Base-by-base conservation (phyloP, 2,113 vertebrate species). In the Pachypanchax playfairii region DNA sequence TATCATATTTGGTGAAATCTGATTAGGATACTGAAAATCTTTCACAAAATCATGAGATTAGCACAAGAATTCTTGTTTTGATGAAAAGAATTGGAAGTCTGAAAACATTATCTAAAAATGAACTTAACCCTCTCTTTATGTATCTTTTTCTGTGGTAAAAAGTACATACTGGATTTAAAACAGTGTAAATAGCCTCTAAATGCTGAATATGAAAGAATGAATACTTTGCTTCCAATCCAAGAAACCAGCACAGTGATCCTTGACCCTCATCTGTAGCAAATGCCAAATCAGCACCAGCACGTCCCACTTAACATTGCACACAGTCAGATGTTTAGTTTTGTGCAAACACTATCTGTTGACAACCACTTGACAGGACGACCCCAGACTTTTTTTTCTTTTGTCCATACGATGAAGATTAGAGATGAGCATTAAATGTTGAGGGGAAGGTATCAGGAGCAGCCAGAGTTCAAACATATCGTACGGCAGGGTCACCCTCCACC, bases 351-450 rank as follows among this genome's bases (percentile, higher is more conserved):
- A 84, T 86, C 87, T 85, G 89, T 88, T 91, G 91, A 93, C 90
- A 91, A 89, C 85, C 80, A 91, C 91, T 91, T 90, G 86, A 90
- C 90, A 92, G 90, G 76, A 84, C 67, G 82, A 85, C 85, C 76
- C 75, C 75, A 78, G 64, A 73, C 64, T 82, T 76, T 77, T 72
- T 77, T 77, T 72, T 75, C 50, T 55, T 70, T 70, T 76, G 75
- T 73, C 57, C 64, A 42, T 70, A 47, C 10, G 36, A 44, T 26
- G 54, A 65, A 55, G 62, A 28, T 46, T 47, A 60, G 75, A 53
- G 53, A 75, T 29, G 78, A 73, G 75, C 79, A 59, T 73, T 83
- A 69, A 77, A 67, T 67, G 65, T 64, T 70, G 70, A 80, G 87
- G 83, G 77, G 81, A 83, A 73, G 82, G 64, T 77, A 82, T 83